Conservation (phyloP, 2,888 invertebrate species). For the Xestia xanthographa region DNA sequence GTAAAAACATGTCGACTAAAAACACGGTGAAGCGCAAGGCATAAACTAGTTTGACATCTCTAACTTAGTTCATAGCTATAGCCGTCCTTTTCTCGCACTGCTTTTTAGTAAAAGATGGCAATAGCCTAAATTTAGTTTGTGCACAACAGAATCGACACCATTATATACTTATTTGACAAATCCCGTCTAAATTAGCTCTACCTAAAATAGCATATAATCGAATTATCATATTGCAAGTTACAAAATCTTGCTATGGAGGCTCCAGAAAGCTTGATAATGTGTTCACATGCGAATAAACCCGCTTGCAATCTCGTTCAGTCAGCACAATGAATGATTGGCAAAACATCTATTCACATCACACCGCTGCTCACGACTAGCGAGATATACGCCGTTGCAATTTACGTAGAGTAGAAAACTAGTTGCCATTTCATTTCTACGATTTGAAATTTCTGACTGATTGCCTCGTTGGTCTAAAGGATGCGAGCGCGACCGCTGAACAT, state of each 20-base stretch:
- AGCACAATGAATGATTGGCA: slow-evolving; percentile 40
- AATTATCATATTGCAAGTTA: not conserved
- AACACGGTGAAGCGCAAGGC: no score
- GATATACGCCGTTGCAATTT: slow-evolving; percentile 16
- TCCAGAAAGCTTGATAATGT: slow-evolving; percentile 2
- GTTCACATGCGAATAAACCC: slow-evolving; percentile 23
- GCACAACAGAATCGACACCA: no score
- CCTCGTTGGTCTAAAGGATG: no score
- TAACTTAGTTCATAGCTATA: no score
- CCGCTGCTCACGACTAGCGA: not conserved
- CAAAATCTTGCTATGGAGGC: not conserved
- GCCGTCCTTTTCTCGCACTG: no score
- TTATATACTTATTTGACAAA: not conserved
- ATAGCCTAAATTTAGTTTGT: no score
- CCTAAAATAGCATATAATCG: not conserved
- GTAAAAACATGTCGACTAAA: no score
- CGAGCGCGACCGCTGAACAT: no score
- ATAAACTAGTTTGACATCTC: no score
- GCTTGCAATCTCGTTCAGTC: slow-evolving; percentile 21
- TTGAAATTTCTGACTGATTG: not conserved
- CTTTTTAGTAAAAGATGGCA: no score
- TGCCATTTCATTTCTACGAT: not conserved
- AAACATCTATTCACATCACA: slow-evolving; percentile 15
- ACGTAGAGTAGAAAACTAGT: not conserved
- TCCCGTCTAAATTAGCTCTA: not conserved